Evolutionary conservation across 2,888 invertebrate species (phyloP).

Genomic region (Dolomedes plantarius): DNA sequence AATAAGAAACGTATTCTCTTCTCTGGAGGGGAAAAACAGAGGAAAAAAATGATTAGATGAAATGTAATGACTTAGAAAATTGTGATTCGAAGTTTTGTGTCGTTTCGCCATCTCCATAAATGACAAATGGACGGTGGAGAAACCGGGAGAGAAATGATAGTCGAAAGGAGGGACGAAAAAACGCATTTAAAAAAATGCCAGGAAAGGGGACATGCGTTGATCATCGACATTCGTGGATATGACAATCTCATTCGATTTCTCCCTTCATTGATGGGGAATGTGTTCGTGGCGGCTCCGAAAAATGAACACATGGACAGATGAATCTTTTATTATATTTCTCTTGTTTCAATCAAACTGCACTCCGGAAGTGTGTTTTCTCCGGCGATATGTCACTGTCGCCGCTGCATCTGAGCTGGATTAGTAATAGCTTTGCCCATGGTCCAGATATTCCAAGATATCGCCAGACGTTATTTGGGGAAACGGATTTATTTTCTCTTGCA

Average conservation of each 20-base stretch:
- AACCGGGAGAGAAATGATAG: constrained; percentile 20
- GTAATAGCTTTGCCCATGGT: neutral
- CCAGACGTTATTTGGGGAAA: too few relatives aligned
- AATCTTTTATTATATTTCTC: constrained; percentile 16
- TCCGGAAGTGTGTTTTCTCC: neutral
- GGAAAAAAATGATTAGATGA: constrained; percentile 68
- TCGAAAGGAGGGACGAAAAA: constrained; percentile 13
- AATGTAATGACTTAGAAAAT: constrained; percentile 71
- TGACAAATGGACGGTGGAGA: constrained; percentile 64
- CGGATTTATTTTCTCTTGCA: too few relatives aligned
- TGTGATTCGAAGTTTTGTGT: constrained; percentile 66
- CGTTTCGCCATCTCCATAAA: constrained; percentile 69
- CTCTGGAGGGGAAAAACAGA: neutral
- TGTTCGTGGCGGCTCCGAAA: neutral
- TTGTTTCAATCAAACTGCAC: neutral
- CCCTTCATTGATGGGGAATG: constrained; percentile 10
- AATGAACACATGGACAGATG: constrained; percentile 12
- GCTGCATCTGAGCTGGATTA: neutral
- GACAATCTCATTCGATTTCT: constrained; percentile 57
- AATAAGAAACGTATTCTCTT: constrained; percentile 42
- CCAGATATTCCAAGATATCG: too few relatives aligned
- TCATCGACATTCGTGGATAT: constrained; percentile 47
- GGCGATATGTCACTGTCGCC: neutral
- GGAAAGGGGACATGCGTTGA: constrained; percentile 48
- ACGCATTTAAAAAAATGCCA: neutral